Conservation (phyloP, 2,113 vertebrate genomes). For the Turdus rufiventris region DNA sequence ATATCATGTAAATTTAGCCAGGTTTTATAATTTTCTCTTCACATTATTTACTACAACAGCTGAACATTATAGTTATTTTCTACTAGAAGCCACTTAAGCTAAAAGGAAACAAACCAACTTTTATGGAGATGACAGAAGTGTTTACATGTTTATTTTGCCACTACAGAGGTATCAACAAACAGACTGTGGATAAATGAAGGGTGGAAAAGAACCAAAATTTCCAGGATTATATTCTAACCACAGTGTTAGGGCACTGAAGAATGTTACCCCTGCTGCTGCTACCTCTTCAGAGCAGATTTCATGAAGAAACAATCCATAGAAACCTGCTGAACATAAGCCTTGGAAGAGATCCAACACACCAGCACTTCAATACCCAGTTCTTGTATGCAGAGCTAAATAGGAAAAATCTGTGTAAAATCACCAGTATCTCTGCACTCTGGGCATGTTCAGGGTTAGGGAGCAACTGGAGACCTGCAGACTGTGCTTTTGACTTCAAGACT, state of each 20-base stretch:
- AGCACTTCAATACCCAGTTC: background rate
- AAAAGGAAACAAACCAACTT: background rate
- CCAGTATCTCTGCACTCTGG: background rate
- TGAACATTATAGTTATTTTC: background rate
- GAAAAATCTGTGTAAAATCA: background rate
- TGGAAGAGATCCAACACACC: background rate
- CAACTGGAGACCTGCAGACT: background rate
- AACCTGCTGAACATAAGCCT: background rate
- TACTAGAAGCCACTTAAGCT: background rate
- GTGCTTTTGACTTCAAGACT: background rate
- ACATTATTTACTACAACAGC: background rate
- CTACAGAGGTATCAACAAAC: background rate
- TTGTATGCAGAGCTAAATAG: background rate
- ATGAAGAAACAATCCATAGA: background rate
- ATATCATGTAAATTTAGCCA: background rate
- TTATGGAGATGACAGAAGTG: background rate
- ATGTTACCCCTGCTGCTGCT: background rate
- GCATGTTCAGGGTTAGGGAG: background rate
- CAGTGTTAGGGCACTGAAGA: background rate
- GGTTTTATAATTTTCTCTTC: background rate
- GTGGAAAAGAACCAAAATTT: background rate
- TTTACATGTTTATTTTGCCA: background rate
- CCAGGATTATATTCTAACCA: background rate
- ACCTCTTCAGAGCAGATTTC: background rate
- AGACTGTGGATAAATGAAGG: background rate